Evolutionary conservation across 2,797 vertebrate genomes (phyloP), one percentile per base, ranked within the genome.

Genomic region (Pempheris klunzingeri): DNA sequence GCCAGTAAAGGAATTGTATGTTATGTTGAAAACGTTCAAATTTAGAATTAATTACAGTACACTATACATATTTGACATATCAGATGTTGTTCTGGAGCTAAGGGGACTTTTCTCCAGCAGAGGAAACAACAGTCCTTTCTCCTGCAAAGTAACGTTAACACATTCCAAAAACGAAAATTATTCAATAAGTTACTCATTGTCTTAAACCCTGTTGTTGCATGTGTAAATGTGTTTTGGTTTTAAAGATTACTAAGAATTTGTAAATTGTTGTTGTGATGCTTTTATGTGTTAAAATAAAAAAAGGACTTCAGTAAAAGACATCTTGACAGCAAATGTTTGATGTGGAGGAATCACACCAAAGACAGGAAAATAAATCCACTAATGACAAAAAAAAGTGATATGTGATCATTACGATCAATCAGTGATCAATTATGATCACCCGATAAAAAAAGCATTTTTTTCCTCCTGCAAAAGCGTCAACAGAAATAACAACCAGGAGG

Each of bases 261-360:
- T 97, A 95, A 96, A 96, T 97, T 95, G 96, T 97, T 96, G 96
- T 94, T 95, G 96, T 98, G 95, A 92, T 97, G 95, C 93, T 96
- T 97, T 97, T 96, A 95, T 94, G 94, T 97, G 96, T 96, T 96
- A 91, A 95, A 95, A 96, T 94, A 88, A 93, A 96, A 92, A 91
- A 96, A 94, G 44, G 70, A 92, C 92, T 92, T 93, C 92, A 88
- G 93, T 91, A 90, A 90, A 92, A 81, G 62, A 85, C 20, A 81
- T 73, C 50, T 73, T 52, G 34, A 78, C 66, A 61, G 81, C 93
- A 54, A 86, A 74, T 76, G 43, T 77, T 92, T 90, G 79, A 90
- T 89, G 82, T 83, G 68, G 70, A 70, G 14, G 43, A 77, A 83
- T 77, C 58, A 43, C 55, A 53, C 34, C 57, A 36, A 69, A 70